phyloP scores from a whole-genome alignment of 2,888 invertebrate genomes.

The Auanema sp. region DNA sequence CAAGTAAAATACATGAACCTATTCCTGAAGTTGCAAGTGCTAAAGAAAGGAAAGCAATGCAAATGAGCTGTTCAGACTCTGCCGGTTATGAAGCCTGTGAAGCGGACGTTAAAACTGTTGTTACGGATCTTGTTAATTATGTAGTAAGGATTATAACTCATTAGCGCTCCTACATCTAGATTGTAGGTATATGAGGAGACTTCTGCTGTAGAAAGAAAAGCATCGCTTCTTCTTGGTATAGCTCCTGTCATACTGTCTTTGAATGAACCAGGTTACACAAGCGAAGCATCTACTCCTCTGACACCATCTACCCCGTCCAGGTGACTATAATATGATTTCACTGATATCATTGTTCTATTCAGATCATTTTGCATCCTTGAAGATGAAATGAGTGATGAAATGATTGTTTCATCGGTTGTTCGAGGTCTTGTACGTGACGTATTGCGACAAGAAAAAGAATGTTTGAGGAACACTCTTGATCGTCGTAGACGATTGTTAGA shows the following conservation, averaged over 20 bases:
- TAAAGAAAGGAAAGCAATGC: constrained; percentile 4
- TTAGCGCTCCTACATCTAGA: not conserved
- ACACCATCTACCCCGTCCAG: constrained; percentile 40
- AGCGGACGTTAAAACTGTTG: constrained; percentile 34
- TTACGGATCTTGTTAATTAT: constrained; percentile 49
- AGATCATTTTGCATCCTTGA: constrained; percentile 40
- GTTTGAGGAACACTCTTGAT: constrained; percentile 31
- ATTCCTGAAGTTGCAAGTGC: constrained; percentile 4
- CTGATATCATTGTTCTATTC: constrained; percentile 9
- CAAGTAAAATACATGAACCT: not conserved
- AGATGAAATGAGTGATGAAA: constrained; percentile 33
- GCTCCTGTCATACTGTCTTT: not conserved
- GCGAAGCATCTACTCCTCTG: constrained; percentile 14
- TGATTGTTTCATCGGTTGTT: constrained; percentile 35
- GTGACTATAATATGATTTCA: constrained; percentile 12
- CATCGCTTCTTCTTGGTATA: constrained; percentile 34
- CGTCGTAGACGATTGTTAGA: constrained; percentile 10
- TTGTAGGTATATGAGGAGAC: constrained; percentile 43
- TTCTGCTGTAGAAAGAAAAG: constrained; percentile 42
- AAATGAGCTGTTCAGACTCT: not conserved
- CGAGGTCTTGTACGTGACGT: constrained; percentile 44
- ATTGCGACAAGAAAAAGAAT: constrained; percentile 35
- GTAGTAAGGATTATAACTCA: constrained; percentile 24
- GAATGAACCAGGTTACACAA: constrained; percentile 14
- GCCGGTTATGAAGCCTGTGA: constrained; percentile 18